Conservation (phyloP, 2,888 invertebrate genomes). For the Drosophila percnosoma region DNA sequence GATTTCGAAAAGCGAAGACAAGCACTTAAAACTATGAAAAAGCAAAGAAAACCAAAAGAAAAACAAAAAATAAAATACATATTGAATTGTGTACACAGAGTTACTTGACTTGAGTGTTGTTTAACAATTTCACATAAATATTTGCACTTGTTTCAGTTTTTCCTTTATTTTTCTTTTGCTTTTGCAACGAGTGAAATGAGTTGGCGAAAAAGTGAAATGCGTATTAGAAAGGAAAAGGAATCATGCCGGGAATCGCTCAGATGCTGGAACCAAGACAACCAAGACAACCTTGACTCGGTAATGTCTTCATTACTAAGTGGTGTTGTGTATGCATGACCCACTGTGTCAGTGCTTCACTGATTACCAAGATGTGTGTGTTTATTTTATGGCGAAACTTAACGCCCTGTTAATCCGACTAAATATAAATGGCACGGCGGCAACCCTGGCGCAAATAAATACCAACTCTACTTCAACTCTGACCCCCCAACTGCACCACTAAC, state of each 20-base stretch:
- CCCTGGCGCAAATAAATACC: slow-evolving; percentile 73
- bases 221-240: slow-evolving; percentile 75
- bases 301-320: slow-evolving; percentile 51
- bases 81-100: slow-evolving; percentile 31
- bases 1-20: slow-evolving; percentile 65
- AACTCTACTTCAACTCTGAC: slow-evolving; percentile 2
- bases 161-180: slow-evolving; percentile 12
- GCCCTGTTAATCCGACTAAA: slow-evolving; percentile 79
- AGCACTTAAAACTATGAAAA: slow-evolving; percentile 16
- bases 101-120: slow-evolving; percentile 48
- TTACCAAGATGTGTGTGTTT: slow-evolving; percentile 48
- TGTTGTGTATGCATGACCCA: background rate
- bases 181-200: slow-evolving; percentile 46
- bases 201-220: slow-evolving; percentile 75
- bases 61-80: slow-evolving; percentile 11
- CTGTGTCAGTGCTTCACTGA: slow-evolving; percentile 30
- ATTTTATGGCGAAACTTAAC: slow-evolving; percentile 72
- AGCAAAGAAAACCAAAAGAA: slow-evolving; percentile 2
- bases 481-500: slow-evolving; percentile 8
- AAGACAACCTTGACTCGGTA: slow-evolving; percentile 73
- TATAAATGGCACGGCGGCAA: slow-evolving; percentile 56
- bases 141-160: slow-evolving; percentile 41
- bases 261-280: slow-evolving; percentile 54
- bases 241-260: slow-evolving; percentile 25
- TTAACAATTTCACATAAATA: slow-evolving; percentile 67